A percentile compares a stretch with the other conserved stretches of the same genome.
Conservation (phyloP, 2,888 invertebrate genomes). For the Caenorhabditis virilis region DNA sequence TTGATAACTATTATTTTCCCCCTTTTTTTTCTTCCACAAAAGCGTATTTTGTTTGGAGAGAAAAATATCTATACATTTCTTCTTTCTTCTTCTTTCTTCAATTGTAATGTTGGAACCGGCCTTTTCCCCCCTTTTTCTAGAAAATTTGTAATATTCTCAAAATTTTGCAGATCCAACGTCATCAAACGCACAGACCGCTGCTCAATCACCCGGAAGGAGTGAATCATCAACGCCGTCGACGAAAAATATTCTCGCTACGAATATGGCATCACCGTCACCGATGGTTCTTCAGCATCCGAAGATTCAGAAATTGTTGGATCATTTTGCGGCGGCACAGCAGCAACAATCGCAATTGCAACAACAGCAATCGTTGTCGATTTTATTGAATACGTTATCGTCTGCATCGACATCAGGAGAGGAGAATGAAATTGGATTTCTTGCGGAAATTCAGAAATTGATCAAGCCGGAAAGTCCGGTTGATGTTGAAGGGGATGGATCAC, state of each 20-base stretch:
- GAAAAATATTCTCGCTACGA: not conserved
- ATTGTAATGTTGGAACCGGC: too few species aligned
- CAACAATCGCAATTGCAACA: not conserved
- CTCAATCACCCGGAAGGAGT: too few species aligned
- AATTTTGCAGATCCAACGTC: too few species aligned
- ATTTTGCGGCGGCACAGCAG: not conserved
- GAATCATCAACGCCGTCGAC: slow-evolving; percentile 5
- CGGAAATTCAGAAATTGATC: not conserved
- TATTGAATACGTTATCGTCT: not conserved
- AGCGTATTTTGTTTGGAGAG: too few species aligned
- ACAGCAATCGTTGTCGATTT: not conserved
- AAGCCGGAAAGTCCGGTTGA: too few species aligned
- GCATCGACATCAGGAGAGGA: not conserved
- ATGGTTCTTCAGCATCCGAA: slow-evolving; percentile 3
- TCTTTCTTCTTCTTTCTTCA: too few species aligned
- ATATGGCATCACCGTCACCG: not conserved
- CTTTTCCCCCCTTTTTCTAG: too few species aligned
- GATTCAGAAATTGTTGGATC: not conserved
- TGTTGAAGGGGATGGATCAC: not conserved
- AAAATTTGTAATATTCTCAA: too few species aligned
- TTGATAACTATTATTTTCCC: too few species aligned
- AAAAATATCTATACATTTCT: too few species aligned
- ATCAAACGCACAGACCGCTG: too few species aligned
- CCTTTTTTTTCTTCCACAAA: too few species aligned
- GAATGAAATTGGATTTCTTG: not conserved